phyloP scores from a whole-genome alignment of 2,113 vertebrate genomes.

The Oenanthe melanoleuca region DNA sequence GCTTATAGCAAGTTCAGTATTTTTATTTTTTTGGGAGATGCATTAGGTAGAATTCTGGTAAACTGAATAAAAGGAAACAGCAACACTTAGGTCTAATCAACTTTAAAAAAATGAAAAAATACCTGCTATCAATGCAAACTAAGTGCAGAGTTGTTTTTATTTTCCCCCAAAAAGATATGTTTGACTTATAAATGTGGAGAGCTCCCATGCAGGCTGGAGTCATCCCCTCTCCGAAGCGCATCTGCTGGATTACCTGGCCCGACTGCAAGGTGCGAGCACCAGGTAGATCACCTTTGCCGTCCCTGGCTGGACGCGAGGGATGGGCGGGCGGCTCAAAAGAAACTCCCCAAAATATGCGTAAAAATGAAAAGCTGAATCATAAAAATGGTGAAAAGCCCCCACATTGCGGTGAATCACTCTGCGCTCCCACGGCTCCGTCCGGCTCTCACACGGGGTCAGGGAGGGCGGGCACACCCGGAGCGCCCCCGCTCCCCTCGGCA shows the following conservation, averaged over 20 bases:
- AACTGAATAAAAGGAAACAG: neutral
- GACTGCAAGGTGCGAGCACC: neutral
- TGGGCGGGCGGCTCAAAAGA: neutral
- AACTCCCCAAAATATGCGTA: neutral
- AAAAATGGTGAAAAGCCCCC: neutral
- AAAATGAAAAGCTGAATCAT: neutral
- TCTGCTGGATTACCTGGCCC: too few species aligned
- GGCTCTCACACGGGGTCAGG: neutral
- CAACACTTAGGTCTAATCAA: neutral
- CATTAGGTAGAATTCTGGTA: neutral
- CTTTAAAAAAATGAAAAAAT: neutral
- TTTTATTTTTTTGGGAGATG: neutral
- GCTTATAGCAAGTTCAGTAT: neutral
- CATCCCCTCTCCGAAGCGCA: neutral
- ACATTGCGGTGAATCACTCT: neutral
- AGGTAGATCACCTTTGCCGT: neutral
- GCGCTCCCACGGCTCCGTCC: neutral
- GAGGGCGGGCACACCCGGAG: neutral
- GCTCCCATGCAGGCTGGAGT: neutral
- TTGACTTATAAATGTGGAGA: neutral
- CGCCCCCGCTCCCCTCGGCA: too few species aligned
- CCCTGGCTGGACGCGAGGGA: neutral
- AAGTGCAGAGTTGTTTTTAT: neutral
- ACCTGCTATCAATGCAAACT: neutral
- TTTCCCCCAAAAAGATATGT: fast-evolving